Percentiles rank a stretch among this genome's conserved stretches.
Evolutionary conservation across 2,888 invertebrate genomes (phyloP).

Genomic region (Odontocerum albicorne): DNA sequence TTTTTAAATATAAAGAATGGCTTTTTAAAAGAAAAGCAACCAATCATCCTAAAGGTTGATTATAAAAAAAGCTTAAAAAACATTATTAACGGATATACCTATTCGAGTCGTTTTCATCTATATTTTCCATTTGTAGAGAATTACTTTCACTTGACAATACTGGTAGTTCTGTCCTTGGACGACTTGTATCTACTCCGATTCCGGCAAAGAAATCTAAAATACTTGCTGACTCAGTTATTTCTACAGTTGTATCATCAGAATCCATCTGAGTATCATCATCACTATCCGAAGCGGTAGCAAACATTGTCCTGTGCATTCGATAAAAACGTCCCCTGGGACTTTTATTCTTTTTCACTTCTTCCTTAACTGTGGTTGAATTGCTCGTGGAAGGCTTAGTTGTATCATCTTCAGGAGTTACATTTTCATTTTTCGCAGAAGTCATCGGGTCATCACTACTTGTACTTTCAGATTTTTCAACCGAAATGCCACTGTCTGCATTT

Average conservation of each 20-base stretch:
- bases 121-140: slow-evolving; percentile 4
- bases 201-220: slow-evolving; percentile 2
- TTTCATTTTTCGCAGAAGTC: slow-evolving; percentile 17
- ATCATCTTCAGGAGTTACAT: background rate
- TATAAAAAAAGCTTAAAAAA: background rate
- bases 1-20: background rate
- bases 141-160: background rate
- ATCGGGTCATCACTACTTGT: slow-evolving; percentile 49
- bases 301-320: slow-evolving; percentile 9
- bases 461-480: slow-evolving; percentile 55
- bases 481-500: slow-evolving; percentile 53
- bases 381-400: slow-evolving; percentile 16
- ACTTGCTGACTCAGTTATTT: slow-evolving; percentile 3
- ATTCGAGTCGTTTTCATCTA: background rate
- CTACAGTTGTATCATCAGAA: slow-evolving; percentile 25
- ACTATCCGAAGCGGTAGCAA: slow-evolving; percentile 11
- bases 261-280: slow-evolving; percentile 27
- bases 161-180: background rate
- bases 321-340: slow-evolving; percentile 18
- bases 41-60: background rate
- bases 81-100: too few relatives aligned
- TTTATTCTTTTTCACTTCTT: background rate
- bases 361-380: background rate
- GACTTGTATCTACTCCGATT: background rate
- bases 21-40: too few relatives aligned